Evolutionary conservation across 2,113 vertebrate genomes (phyloP), one percentile per base, ranked within the genome.

Genomic region (Gobius niger): DNA sequence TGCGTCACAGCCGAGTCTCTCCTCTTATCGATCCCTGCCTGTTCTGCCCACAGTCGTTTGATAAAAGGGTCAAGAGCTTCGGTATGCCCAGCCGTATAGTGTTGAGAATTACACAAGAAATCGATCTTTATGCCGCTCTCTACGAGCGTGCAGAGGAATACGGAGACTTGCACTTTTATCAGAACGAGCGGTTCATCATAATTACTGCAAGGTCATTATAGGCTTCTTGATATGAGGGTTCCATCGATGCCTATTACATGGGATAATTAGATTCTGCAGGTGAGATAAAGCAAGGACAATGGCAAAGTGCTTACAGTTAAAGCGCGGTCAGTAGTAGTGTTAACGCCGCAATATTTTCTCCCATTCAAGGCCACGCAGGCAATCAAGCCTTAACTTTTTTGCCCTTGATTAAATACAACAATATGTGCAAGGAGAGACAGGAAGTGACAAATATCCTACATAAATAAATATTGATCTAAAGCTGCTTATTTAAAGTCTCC

Each of bases 81-180:
- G 76, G 63, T 42, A 67, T 7, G 41, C 63, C 64, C 70, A 34
- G 66, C 67, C n/a, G n/a, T 10, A 68, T 51, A 47, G 76, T 3
- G n/a, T 69, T 16, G 70, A 83, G 82, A 85, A 87, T 86, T 87
- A 85, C 71, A 77, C 77, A 82, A 80, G 40, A 73, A 88, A 91
- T 88, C 86, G 82, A 87, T 88, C 53, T 9, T 81, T 19, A 15
- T 19, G 3, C 65, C 44, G 0, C 47, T 12, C n/a, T 24, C 66
- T 76, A 77, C 72, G 81, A 78, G 42, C 47, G 7, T 18, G 34
- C 18, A 42, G 57, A 72, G 52, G 71, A 78, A 88, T 87, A 73
- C n/a, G 72, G 67, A 71, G 53, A 41, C 75, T 85, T 76, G 73
- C 76, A 82, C 47, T 82, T 89, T 83, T 77, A 67, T 81, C 62